Conservation (phyloP, 2,888 invertebrate genomes). For the Lepidocyrtoides sp. region DNA sequence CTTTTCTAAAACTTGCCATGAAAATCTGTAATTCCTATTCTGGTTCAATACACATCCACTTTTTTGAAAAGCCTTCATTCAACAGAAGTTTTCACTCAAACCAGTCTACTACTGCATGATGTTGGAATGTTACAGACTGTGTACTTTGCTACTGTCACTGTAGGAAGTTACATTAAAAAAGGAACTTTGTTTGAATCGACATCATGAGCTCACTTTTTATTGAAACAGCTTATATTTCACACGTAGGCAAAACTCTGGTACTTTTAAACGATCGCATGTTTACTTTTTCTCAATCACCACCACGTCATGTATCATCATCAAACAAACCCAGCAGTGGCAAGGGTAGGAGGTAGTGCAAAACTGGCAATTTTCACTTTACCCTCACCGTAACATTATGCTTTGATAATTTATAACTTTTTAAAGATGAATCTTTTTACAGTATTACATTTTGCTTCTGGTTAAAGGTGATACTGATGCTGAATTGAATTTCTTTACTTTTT, state of each 20-base stretch:
- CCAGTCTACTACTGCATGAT: too few species aligned
- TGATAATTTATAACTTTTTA: too few species aligned
- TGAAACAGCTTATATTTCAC: background rate
- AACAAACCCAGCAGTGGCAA: constrained; percentile 47
- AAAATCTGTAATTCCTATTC: background rate
- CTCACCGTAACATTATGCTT: background rate
- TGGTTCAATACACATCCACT: background rate
- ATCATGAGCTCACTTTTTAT: background rate
- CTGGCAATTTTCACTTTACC: constrained; percentile 70
- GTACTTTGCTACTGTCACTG: background rate
- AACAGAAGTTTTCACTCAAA: too few species aligned
- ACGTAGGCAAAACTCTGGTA: too few species aligned
- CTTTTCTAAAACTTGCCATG: background rate
- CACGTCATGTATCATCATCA: constrained; percentile 23
- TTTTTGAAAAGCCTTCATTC: too few species aligned
- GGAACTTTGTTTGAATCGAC: background rate
- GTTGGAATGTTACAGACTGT: background rate
- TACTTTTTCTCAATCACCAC: constrained; percentile 40
- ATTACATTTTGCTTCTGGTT: constrained; percentile 34
- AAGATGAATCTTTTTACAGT: background rate
- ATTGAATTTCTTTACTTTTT: too few species aligned
- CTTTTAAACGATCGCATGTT: constrained; percentile 38
- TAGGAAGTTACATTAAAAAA: background rate
- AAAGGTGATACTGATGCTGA: background rate
- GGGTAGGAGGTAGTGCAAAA: constrained; percentile 36